Evolutionary conservation across 2,113 vertebrate genomes (phyloP), one percentile per base, ranked within the genome.

Genomic region (Dicentrarchus labrax): DNA sequence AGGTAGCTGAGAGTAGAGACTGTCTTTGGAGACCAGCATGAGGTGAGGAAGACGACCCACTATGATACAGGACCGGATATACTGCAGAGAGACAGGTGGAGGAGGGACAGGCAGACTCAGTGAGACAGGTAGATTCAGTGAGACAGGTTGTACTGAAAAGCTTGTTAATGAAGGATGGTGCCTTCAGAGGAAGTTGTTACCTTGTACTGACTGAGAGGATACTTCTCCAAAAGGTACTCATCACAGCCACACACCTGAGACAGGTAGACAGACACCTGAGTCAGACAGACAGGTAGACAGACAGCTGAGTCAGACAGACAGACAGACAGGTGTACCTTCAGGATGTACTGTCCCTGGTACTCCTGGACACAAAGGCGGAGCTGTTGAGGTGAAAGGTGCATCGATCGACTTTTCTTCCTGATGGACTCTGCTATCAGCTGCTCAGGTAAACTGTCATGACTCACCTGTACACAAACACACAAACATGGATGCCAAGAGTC

Each of bases 131-230:
- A 43, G 8, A 67, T 39, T 15, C 3, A 21, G 39, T 4, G 15
- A 59, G 60, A 38, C 43, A 30, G n/a, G 51, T 21, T 8, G 41
- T 22, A 8, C 2, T 66, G 10, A 68, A 65, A 8, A 13, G 13
- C 36, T 41, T 6, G 2, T 36, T 3, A 0, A 19, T 17, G 16
- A 6, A n/a, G 13, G 59, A 6, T 15, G 64, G 21, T 36, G 22
- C 30, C 36, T 48, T 13, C 8, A 43, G 21, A 41, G 24, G 16
- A 50, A 15, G 39, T 15, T 36, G 48, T 86, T 86, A 96, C 95
- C 96, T 96, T 96, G 89, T 96, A 96, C 89, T 96, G 96, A 85
- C 95, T 96, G 72, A 96, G 95, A 0, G 96, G 96, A 68, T 94
- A 95, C 60, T 95, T 95, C 91, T 96, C 96, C 78, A 96, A 90